Conservation (phyloP, 2,888 invertebrate species). For the Hydraecia micacea region DNA sequence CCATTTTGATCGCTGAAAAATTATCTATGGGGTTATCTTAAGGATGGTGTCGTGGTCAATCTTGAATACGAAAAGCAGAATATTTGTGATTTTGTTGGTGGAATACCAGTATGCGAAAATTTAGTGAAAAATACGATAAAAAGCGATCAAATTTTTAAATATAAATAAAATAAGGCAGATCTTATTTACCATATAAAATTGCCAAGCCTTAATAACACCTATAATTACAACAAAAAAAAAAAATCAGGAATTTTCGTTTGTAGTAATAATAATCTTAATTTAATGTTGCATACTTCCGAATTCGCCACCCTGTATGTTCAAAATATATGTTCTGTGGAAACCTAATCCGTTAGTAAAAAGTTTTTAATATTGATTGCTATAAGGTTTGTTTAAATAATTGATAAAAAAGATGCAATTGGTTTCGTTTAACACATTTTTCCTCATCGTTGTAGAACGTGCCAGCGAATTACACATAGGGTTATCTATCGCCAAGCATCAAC, state of each 20-base stretch:
- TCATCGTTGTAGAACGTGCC: not conserved
- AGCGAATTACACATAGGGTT: constrained; percentile 15
- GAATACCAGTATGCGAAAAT: not conserved
- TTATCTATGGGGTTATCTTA: not conserved
- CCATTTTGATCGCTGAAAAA: not conserved
- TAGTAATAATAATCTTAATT: not conserved
- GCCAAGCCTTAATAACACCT: not conserved
- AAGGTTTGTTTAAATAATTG: not conserved
- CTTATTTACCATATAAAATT: not conserved
- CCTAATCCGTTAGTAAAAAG: not conserved
- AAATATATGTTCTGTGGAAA: not conserved
- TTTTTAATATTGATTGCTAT: too few relatives aligned
- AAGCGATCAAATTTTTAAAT: not conserved
- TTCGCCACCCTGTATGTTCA: not conserved
- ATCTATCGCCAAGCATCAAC: constrained; percentile 12
- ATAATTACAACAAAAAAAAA: not conserved
- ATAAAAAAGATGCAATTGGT: not conserved
- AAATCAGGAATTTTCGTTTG: not conserved
- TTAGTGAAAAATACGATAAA: not conserved
- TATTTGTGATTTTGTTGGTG: not conserved
- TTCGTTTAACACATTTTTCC: not conserved
- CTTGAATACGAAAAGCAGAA: not conserved
- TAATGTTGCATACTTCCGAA: not conserved
- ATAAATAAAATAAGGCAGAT: not conserved
- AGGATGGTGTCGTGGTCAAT: not conserved